Conservation (phyloP, 2,797 vertebrate genomes). For the Erithacus rubecula region DNA sequence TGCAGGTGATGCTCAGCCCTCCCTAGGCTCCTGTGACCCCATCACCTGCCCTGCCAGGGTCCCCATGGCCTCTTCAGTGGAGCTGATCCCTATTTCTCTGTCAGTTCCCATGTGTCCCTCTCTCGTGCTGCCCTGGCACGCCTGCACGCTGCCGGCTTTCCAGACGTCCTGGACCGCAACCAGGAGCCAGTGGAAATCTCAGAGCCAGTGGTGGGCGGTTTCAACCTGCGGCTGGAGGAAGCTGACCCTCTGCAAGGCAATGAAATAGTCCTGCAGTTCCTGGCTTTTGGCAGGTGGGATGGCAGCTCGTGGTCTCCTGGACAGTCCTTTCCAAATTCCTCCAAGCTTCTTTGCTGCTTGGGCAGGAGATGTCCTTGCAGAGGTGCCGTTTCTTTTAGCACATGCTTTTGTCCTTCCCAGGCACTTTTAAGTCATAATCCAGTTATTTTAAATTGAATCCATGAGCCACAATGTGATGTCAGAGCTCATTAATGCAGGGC, state of each 20-base stretch:
- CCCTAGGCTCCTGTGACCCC: neutral
- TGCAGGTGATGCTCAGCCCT: constrained; percentile 75
- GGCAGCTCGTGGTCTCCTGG: rapidly evolving
- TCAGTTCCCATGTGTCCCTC: constrained; percentile 75
- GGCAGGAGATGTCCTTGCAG: neutral
- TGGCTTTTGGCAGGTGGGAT: constrained; percentile 88
- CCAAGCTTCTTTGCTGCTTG: rapidly evolving
- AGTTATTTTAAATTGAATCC: neutral
- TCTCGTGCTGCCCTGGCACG: constrained; percentile 82
- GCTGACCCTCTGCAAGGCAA: constrained; percentile 84
- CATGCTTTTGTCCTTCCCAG: neutral
- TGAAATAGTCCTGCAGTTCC: constrained; percentile 89
- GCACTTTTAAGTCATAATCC: neutral
- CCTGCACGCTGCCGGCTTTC: constrained; percentile 83
- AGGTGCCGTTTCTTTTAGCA: neutral
- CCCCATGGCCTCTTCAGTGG: rapidly evolving
- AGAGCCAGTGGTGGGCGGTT: constrained; percentile 71
- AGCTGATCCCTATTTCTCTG: neutral
- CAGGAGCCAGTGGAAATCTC: constrained; percentile 81
- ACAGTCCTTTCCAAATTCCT: neutral
- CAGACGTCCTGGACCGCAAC: constrained; percentile 80
- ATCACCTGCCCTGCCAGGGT: rapidly evolving
- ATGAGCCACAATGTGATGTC: neutral
- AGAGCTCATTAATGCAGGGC: neutral
- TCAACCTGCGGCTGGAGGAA: constrained; percentile 84